Evolutionary conservation across 2,888 invertebrate genomes (phyloP).

Genomic region (Nomada flava): DNA sequence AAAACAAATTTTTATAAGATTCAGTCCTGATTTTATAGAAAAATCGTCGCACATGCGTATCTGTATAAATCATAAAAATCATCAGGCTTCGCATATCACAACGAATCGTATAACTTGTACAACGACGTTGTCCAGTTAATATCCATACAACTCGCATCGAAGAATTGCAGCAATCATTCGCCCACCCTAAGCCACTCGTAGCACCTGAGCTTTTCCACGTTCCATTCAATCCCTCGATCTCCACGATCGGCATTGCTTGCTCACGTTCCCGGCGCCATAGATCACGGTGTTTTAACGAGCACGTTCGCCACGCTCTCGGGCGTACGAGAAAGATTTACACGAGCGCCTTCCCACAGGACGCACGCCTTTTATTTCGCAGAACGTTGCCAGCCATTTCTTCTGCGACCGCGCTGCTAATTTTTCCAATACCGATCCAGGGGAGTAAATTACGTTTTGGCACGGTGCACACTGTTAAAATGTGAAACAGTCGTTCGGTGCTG

Average conservation of each 20-base stretch:
- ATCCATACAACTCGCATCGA: too few species aligned
- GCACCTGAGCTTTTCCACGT: background rate
- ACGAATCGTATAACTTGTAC: too few species aligned
- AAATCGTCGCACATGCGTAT: too few species aligned
- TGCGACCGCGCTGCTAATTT: slow-evolving; percentile 32
- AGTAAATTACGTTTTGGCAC: slow-evolving; percentile 53
- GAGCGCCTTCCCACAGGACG: background rate
- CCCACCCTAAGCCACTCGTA: background rate
- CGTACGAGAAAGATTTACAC: slow-evolving; percentile 30
- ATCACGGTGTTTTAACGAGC: slow-evolving; percentile 29
- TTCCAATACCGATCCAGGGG: slow-evolving; percentile 16
- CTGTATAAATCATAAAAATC: too few species aligned
- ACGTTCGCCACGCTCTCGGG: background rate
- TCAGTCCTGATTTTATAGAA: too few species aligned
- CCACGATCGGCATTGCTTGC: slow-evolving; percentile 14
- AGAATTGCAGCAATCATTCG: too few species aligned
- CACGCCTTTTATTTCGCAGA: slow-evolving; percentile 21
- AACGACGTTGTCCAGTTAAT: too few species aligned
- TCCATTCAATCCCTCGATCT: background rate
- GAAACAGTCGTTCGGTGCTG: slow-evolving; percentile 29
- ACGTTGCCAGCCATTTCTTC: slow-evolving; percentile 4
- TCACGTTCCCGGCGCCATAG: slow-evolving; percentile 5
- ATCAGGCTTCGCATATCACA: too few species aligned
- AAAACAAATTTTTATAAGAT: too few species aligned
- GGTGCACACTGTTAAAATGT: slow-evolving; percentile 39